A percentile compares a stretch with the other conserved stretches of the same genome.
These are phyloP conservation scores for Luperina nickerlii DNA, from an alignment of 2,888 invertebrate genomes.

Conservation along the genomic window DNA sequence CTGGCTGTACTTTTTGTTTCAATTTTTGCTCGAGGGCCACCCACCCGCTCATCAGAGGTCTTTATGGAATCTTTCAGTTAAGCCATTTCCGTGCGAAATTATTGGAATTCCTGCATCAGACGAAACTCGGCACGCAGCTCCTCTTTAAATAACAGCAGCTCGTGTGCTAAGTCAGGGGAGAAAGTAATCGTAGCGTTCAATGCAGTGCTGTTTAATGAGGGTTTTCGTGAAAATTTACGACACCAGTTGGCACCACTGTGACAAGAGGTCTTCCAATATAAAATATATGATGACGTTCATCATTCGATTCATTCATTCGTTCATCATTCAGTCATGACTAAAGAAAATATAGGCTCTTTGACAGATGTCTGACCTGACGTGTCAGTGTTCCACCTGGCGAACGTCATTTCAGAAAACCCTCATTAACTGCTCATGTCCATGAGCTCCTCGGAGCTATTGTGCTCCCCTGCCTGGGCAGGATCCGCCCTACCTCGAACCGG, in stretches of 20 bases:
- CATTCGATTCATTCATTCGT: too few species aligned
- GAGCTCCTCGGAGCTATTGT: background rate
- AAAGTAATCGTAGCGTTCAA: background rate
- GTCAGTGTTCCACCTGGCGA: too few species aligned
- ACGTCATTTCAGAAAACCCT: too few species aligned
- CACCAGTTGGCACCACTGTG: too few species aligned
- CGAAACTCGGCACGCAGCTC: constrained; percentile 1
- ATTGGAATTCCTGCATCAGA: background rate
- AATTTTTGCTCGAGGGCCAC: background rate
- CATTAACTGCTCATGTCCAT: background rate
- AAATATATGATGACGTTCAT: too few species aligned
- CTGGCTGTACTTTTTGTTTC: background rate
- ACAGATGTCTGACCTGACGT: too few species aligned
- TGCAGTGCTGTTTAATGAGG: background rate
- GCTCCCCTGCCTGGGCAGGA: background rate
- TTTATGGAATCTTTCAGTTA: background rate
- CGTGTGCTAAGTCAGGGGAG: background rate
- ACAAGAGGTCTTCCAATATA: too few species aligned
- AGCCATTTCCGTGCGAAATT: constrained; percentile 1
- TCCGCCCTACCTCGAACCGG: background rate
- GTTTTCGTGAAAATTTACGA: too few species aligned
- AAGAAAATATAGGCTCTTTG: too few species aligned
- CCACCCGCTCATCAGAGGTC: background rate
- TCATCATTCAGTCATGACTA: too few species aligned
- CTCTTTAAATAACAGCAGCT: background rate